Evolutionary conservation across 2,888 invertebrate genomes (phyloP), one percentile per base, ranked within the genome.

Genomic region (Electrophaes corylata): DNA sequence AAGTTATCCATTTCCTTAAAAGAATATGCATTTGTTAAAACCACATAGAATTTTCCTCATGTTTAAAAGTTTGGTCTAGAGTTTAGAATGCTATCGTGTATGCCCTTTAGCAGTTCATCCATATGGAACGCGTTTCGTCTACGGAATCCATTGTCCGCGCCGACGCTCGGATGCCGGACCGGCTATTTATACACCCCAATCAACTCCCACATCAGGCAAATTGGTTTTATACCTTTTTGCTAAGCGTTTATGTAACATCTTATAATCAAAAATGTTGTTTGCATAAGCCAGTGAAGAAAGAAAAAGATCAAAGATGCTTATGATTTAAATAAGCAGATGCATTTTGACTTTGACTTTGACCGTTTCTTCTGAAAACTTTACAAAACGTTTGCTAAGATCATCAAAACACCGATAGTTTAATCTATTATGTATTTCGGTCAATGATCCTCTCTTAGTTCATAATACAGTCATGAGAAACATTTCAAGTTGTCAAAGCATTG

Each of bases 61-160:
- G 68, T 72, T 68, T 64, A 70, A 57, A 61, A 61, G 69, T 67
- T 16, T 37, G n/a, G 12, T 12, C 33, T 33, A 71, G 66, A 70
- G 72, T 79, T 78, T 75, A 69, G 74, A 76, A 75, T 71, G 73
- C 66, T 72, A 76, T 80, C 75, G 71, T 72, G 73, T 75, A 71
- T 84, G 79, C 83, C 83, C 88, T 88, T 86, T 86, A 80, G 75
- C 76, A 74, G 83, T 78, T 83, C 84, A 88, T 88, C 88, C 89
- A 89, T 89, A 91, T 88, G 88, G 86, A 89, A 85, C 87, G 81
- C 77, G 85, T 81, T 86, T 86, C 79, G 84, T 83, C 86, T 84
- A 80, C 79, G 84, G 87, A 86, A 86, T 88, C 87, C 84, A 88
- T 88, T 88, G 90, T 89, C 88, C 88, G 83, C 79, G 80, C 73